Conservation (phyloP, 2,888 invertebrate species). For the Hirtodrosophila duncani region DNA sequence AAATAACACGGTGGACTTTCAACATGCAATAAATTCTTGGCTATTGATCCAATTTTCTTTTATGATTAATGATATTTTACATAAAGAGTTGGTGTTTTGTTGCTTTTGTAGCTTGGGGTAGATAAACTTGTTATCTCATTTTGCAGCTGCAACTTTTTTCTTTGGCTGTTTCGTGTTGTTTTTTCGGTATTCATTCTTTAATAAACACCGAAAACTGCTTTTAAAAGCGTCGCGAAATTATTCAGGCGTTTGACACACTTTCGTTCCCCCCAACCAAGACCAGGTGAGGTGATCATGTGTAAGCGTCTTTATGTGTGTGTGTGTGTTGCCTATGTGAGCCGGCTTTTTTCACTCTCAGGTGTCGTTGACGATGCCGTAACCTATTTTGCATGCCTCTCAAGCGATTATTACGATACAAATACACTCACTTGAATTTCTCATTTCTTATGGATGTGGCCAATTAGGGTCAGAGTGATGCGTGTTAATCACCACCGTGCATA, state of each 20-base stretch:
- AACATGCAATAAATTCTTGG: conserved; percentile 31
- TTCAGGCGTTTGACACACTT: conserved; percentile 72
- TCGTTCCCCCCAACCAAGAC: conserved; percentile 39
- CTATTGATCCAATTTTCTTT: conserved; percentile 31
- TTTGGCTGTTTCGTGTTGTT: conserved; percentile 9
- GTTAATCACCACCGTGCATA: too few relatives aligned
- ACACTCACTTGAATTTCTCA: conserved; percentile 44
- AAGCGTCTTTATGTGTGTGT: not conserved
- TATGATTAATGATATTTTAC: conserved; percentile 42
- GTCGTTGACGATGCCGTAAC: conserved; percentile 61
- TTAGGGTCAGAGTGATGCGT: conserved; percentile 51
- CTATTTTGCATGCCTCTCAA: conserved; percentile 62
- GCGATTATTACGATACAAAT: conserved; percentile 42
- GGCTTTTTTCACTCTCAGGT: conserved; percentile 31
- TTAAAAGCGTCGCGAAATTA: conserved; percentile 53
- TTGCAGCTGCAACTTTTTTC: conserved; percentile 34
- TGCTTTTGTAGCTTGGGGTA: not conserved
- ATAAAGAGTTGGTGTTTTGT: conserved; percentile 4
- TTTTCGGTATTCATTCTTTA: conserved; percentile 10
- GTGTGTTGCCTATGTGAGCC: conserved; percentile 18
- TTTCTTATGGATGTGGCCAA: too few relatives aligned
- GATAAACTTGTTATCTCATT: conserved; percentile 59
- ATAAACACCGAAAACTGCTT: conserved; percentile 42
- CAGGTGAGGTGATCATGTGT: conserved; percentile 12
- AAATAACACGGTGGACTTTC: not conserved